Conservation (phyloP, 2,113 vertebrate genomes). For the Atractosteus spatula region DNA sequence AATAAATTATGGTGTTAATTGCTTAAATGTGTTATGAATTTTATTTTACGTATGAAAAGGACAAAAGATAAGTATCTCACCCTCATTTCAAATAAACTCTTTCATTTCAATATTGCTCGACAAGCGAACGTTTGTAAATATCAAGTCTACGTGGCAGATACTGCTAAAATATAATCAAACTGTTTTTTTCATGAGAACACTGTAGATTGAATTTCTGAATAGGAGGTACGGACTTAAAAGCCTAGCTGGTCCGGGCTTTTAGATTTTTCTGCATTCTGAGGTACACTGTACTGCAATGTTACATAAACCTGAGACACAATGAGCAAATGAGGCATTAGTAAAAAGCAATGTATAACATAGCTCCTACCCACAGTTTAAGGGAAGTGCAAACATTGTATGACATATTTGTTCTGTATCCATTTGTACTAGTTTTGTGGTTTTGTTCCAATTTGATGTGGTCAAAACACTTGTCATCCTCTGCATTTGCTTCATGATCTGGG, state of each 20-base stretch:
- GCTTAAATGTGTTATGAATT: conserved; percentile 61
- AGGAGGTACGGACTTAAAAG: neutral
- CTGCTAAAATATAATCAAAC: too few relatives aligned
- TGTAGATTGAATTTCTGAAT: neutral
- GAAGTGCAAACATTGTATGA: conserved; percentile 49
- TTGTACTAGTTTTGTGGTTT: conserved; percentile 33
- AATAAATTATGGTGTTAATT: conserved; percentile 70
- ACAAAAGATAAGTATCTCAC: conserved; percentile 67
- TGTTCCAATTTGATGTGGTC: conserved; percentile 45
- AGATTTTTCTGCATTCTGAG: neutral
- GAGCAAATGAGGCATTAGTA: too few relatives aligned
- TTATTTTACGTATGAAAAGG: conserved; percentile 58
- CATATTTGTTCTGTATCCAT: conserved; percentile 51
- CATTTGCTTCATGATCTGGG: conserved; percentile 38
- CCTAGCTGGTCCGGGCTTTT: neutral
- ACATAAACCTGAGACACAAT: neutral
- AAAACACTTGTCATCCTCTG: conserved; percentile 54
- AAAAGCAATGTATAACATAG: too few relatives aligned
- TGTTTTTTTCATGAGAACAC: too few relatives aligned
- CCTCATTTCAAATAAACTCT: conserved; percentile 24
- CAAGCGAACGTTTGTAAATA: too few relatives aligned
- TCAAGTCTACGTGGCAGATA: too few relatives aligned
- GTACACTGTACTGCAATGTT: neutral
- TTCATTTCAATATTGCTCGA: too few relatives aligned
- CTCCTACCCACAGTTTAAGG: neutral